Conservation (phyloP, 1,140 invertebrate genomes). For the Orchesella cincta region DNA sequence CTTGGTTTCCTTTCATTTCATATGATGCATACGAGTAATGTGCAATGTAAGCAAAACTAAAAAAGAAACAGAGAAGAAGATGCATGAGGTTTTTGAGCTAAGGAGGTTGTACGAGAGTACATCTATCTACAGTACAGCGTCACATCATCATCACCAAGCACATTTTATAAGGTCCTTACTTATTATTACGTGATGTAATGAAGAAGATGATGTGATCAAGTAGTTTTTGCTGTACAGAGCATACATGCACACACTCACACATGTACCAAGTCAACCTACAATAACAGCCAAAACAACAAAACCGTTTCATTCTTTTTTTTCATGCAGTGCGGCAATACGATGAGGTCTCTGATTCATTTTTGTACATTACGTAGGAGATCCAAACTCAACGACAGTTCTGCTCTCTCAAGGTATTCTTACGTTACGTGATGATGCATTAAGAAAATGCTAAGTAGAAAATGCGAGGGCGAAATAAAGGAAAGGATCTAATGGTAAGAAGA, state of each 20-base stretch:
- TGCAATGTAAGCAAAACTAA: background rate
- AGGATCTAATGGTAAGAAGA: background rate
- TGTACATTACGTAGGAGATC: too few species aligned
- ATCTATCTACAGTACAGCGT: background rate
- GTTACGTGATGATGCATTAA: background rate
- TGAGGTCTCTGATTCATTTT: too few species aligned
- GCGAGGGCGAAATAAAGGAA: slow-evolving; percentile 8
- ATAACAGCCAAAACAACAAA: too few species aligned
- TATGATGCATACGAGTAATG: background rate
- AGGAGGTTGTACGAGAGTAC: background rate
- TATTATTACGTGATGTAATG: slow-evolving; percentile 11
- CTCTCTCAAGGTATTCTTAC: too few species aligned
- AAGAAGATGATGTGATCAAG: background rate
- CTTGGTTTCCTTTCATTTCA: background rate
- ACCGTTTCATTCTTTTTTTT: too few species aligned
- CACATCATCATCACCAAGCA: background rate
- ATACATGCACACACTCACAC: too few species aligned
- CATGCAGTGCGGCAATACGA: too few species aligned
- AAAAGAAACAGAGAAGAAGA: background rate
- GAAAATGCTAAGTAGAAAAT: background rate
- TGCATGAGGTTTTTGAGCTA: background rate
- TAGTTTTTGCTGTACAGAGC: background rate
- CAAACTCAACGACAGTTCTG: too few species aligned
- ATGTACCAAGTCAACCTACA: too few species aligned
- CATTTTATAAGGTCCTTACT: background rate